Evolutionary conservation across 2,888 invertebrate genomes (phyloP).

Genomic region (Drosophila barbarae): DNA sequence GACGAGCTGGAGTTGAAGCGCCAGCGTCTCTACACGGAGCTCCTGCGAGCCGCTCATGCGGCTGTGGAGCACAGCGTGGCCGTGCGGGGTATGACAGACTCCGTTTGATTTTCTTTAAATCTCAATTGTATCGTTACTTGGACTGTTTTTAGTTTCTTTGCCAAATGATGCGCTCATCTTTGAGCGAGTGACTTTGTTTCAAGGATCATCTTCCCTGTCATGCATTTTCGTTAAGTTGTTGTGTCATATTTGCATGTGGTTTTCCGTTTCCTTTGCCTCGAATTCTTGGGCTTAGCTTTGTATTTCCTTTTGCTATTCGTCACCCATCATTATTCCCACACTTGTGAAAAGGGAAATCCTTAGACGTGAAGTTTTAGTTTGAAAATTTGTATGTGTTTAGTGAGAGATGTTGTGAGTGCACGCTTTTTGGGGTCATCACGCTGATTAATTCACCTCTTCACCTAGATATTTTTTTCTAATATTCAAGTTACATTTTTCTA

Average conservation of each 20-base stretch:
- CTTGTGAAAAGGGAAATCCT: neutral
- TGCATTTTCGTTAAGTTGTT: slow-evolving; percentile 13
- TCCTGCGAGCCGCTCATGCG: slow-evolving; percentile 86
- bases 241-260: slow-evolving; percentile 26
- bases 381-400: slow-evolving; percentile 1
- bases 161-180: neutral
- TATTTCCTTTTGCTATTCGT: slow-evolving; percentile 2
- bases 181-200: neutral
- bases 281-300: slow-evolving; percentile 14
- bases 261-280: slow-evolving; percentile 1
- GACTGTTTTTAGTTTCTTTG: neutral
- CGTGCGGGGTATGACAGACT: slow-evolving; percentile 59
- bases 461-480: neutral
- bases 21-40: slow-evolving; percentile 89
- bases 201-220: slow-evolving; percentile 8
- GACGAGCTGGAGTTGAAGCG: slow-evolving; percentile 88
- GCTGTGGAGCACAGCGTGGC: slow-evolving; percentile 86
- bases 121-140: slow-evolving; percentile 7
- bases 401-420: slow-evolving; percentile 6
- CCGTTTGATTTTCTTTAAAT: slow-evolving; percentile 18
- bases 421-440: slow-evolving; percentile 11
- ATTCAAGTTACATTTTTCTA: neutral
- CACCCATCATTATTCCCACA: slow-evolving; percentile 6
- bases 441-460: slow-evolving; percentile 1
- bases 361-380: slow-evolving; percentile 7